These are phyloP conservation scores for Orthonyx spaldingii DNA, from an alignment of 2,113 vertebrate genomes.

Conservation along the genomic window DNA sequence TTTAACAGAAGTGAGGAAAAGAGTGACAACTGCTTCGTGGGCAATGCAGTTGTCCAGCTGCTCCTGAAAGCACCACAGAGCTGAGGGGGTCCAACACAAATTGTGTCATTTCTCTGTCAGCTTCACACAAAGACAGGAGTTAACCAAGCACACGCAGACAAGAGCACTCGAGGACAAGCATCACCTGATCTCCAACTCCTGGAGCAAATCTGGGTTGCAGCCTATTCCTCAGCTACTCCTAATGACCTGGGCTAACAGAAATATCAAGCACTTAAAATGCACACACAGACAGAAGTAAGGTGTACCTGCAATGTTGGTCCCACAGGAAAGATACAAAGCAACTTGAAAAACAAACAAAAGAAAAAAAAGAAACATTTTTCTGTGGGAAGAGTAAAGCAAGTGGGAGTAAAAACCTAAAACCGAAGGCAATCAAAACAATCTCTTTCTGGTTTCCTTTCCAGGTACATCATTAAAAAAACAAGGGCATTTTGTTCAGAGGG, in stretches of 20 bases:
- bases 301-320: neutral
- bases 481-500: neutral
- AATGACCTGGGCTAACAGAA: neutral
- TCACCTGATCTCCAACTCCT: neutral
- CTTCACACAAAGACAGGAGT: neutral
- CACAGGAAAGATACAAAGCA: neutral
- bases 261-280: neutral
- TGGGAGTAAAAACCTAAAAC: neutral
- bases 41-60: neutral
- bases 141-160: neutral
- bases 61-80: neutral
- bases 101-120: neutral
- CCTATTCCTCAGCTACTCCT: neutral
- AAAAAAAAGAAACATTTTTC: neutral
- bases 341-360: neutral
- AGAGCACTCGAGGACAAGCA: neutral
- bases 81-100: rapidly evolving
- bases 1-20: neutral
- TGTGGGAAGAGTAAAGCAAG: neutral
- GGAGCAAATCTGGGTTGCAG: neutral
- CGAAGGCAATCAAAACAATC: neutral
- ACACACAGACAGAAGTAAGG: neutral
- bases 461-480: neutral
- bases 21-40: rapidly evolving
- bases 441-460: neutral